Base-by-base conservation (phyloP, 2,888 invertebrate species). In the Platerodrilus igneus region DNA sequence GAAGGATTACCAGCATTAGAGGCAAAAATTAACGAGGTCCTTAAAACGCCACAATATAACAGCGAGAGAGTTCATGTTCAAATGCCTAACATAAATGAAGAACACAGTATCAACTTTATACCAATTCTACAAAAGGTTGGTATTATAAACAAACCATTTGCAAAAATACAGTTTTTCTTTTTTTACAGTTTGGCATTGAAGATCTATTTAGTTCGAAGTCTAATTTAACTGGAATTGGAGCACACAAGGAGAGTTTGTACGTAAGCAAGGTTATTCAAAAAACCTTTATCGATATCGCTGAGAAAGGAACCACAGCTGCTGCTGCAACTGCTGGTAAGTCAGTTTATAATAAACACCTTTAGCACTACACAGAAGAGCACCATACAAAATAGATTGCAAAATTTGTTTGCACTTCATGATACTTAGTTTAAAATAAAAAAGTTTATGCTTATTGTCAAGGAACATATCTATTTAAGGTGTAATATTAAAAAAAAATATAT, bases 111-210 rank as follows among this genome's bases (percentile, higher is more conserved):
- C 6, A 71, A 83, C 44, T 67, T 86, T 15, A 70, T 68, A 9
- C 61, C 67, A 0, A 54, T 75, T 8, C 61, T 86, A 28, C 62
- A 71, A 9, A 73, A 79, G 70, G 86, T 86, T n/a, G n/a, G n/a
- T n/a, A n/a, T n/a, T n/a, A n/a, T n/a, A n/a, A n/a, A n/a, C n/a
- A n/a, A n/a, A n/a, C n/a, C n/a, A n/a, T n/a, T n/a, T n/a, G n/a
- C n/a, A n/a, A n/a, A n/a, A n/a, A n/a, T n/a, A n/a, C 42, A 13
- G 34, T 56, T 21, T 23, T 58, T 17, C 48, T 53, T n/a, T 33
- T 37, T 39, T 44, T 48, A 6, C 18, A 54, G 54, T 11, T 54
- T 37, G 54, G 54, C n/a, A 42, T 54, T 10, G 23, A 38, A 9
- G 22, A 38, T 6, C 43, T 45, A 1, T 55, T 55, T 28, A 28